These are phyloP conservation scores for Nothocercus nigrocapillus DNA, from an alignment of 2,113 vertebrate genomes.

Conservation along the genomic window DNA sequence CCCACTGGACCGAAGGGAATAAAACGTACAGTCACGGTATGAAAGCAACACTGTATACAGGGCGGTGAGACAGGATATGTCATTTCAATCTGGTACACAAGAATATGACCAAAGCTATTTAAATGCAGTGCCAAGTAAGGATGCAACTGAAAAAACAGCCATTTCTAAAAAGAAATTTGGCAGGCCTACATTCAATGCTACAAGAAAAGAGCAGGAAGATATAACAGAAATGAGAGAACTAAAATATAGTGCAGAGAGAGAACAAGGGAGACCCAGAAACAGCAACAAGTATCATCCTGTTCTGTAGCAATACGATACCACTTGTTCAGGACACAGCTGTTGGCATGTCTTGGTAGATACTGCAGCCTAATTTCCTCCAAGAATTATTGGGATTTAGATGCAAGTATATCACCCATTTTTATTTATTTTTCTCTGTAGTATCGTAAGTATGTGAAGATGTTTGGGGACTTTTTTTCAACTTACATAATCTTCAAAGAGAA, in stretches of 20 bases:
- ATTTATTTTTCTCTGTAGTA: not conserved
- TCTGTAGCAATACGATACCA: not conserved
- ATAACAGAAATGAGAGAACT: not conserved
- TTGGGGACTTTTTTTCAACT: not conserved
- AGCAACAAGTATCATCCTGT: constrained; percentile 26
- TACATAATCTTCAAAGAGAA: not conserved
- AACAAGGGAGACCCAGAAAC: constrained; percentile 25
- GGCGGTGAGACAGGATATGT: constrained; percentile 51
- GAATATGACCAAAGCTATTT: constrained; percentile 46
- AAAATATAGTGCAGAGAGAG: not conserved
- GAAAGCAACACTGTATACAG: constrained; percentile 61
- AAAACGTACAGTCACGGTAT: constrained; percentile 30
- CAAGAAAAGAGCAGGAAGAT: not conserved
- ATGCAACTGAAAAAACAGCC: constrained; percentile 31
- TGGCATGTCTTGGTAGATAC: not conserved
- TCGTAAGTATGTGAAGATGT: not conserved
- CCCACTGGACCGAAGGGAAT: constrained; percentile 27
- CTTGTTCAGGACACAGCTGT: constrained; percentile 27
- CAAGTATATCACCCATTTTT: not conserved
- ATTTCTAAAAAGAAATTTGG: constrained; percentile 41
- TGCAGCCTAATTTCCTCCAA: not conserved
- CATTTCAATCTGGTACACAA: constrained; percentile 26
- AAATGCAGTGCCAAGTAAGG: constrained; percentile 58
- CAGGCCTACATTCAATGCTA: constrained; percentile 2
- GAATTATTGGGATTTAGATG: not conserved